Conservation (phyloP, 2,113 vertebrate species). For the Ammodytes dubius region DNA sequence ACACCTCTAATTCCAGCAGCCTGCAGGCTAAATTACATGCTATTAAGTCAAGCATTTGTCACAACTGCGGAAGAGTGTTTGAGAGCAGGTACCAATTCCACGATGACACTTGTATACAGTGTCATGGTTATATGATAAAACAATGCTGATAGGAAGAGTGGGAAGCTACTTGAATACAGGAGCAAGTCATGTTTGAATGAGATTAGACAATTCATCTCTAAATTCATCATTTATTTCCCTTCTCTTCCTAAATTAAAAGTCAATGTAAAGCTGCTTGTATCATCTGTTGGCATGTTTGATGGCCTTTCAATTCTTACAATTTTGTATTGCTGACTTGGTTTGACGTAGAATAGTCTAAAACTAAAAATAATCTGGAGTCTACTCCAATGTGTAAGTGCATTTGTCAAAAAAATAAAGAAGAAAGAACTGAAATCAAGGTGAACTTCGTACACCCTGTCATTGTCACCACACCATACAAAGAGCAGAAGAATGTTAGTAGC, state of each 20-base stretch:
- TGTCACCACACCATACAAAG: background rate
- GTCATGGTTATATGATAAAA: conserved; percentile 12
- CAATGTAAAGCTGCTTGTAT: background rate
- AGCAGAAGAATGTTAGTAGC: conserved; percentile 24
- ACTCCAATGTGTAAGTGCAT: background rate
- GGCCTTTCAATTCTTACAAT: background rate
- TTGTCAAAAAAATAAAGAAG: background rate
- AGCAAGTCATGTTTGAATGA: background rate
- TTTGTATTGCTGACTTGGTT: background rate
- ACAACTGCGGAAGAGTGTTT: conserved; percentile 3
- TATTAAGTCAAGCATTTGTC: conserved; percentile 2
- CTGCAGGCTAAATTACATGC: background rate
- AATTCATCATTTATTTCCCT: background rate
- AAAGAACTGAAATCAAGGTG: background rate
- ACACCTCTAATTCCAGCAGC: background rate
- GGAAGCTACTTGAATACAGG: background rate
- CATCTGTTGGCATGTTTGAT: background rate
- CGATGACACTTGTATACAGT: background rate
- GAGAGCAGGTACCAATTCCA: background rate
- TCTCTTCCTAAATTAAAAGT: background rate
- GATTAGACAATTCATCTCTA: background rate
- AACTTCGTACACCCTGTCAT: background rate
- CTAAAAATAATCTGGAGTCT: background rate
- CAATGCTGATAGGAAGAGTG: background rate
- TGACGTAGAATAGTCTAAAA: background rate